Conservation (phyloP, 2,888 invertebrate species). For the Carpatolechia fugitivella region DNA sequence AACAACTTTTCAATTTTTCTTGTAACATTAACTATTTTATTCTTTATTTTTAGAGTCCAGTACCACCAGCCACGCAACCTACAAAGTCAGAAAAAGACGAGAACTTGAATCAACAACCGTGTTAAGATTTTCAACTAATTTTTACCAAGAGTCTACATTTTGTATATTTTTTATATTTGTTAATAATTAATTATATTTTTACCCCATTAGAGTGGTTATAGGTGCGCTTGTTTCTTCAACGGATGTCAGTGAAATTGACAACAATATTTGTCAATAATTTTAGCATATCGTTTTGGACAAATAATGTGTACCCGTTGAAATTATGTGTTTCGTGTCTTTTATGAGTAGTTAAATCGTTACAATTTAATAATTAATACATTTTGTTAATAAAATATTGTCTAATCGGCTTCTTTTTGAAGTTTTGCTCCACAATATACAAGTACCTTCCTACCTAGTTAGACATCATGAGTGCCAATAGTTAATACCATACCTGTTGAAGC, state of each 20-base stretch:
- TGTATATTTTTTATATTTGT: constrained; percentile 56
- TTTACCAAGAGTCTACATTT: constrained; percentile 53
- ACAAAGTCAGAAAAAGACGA: constrained; percentile 82
- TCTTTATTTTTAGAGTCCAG: constrained; percentile 82
- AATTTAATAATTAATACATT: constrained; percentile 4
- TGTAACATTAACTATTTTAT: constrained; percentile 24
- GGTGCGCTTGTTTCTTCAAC: constrained; percentile 32
- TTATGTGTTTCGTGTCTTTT: constrained; percentile 6
- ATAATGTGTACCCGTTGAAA: constrained; percentile 13
- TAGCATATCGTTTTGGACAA: constrained; percentile 23
- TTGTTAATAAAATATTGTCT: constrained; percentile 5
- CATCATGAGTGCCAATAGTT: constrained; percentile 19
- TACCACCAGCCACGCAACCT: constrained; percentile 79
- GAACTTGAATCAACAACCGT: constrained; percentile 85
- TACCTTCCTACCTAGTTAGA: background rate
- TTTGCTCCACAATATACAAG: background rate
- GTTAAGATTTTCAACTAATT: constrained; percentile 57
- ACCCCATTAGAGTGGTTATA: constrained; percentile 40
- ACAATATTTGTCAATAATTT: constrained; percentile 20
- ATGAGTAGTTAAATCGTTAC: constrained; percentile 9
- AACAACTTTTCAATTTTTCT: background rate
- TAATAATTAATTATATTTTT: constrained; percentile 42
- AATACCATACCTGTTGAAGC: background rate
- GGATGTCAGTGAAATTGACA: constrained; percentile 22
- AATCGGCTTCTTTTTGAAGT: background rate